Base-by-base conservation (phyloP, 2,797 vertebrate species). In the Sciurus vulgaris region DNA sequence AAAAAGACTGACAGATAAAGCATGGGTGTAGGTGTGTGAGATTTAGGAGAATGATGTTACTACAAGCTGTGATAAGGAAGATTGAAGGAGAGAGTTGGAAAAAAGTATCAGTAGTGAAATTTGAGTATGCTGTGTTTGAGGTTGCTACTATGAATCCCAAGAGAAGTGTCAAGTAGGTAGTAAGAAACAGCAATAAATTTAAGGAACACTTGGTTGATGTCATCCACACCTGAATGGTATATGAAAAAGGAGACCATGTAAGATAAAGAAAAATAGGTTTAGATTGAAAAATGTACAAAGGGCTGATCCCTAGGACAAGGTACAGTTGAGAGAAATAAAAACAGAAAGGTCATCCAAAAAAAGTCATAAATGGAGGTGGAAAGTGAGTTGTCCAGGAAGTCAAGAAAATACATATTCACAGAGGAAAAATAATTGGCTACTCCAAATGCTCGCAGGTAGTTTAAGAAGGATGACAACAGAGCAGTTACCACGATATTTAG, bases 321-420 rank as follows among this genome's bases (percentile, higher is more conserved):
- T 18, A 74, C 0, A 86, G 7, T n/a, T 85, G 7, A 35, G 15
- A 91, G 38, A 88, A 82, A 88, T 30, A 26, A 88, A 93, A 85
- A 77, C 35, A 77, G 72, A 91, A 96, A 95, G 61, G 44, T 85
- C 38, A 95, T 18, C 26, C 28, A 84, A 54, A 90, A 79, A 92
- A 56, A 90, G 38, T 79, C 17, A 81, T 67, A 33, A 84, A 65
- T 63, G 41, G 30, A 95, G n/a, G 51, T 65, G 84, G 84, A 91
- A 85, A 90, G 56, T 69, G n/a, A 94, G 15, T n/a, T 82, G 3
- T 38, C 49, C 33, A 56, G 11, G 12, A 93, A 93, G 70, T 89
- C 87, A 93, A 78, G 49, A 26, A 79, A 90, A 91, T 79, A 61
- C 20, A 95, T 89, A 93, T 89, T 92, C 65, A 94, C 59, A 76